Evolutionary conservation across 2,888 invertebrate genomes (phyloP), one percentile per base, ranked within the genome.

Genomic region (Autographa gamma): DNA sequence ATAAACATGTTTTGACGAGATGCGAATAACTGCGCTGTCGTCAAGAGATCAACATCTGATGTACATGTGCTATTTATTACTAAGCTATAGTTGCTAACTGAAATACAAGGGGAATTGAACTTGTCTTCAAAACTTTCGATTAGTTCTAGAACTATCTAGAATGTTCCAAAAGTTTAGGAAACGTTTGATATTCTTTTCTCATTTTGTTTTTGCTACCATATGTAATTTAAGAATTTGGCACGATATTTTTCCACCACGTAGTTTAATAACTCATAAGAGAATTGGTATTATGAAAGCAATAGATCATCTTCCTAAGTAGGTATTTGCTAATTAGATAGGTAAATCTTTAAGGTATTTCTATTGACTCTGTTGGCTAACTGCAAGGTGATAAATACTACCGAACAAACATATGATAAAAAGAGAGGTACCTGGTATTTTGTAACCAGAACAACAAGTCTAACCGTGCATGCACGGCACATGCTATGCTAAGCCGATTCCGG

Each of bases 1-100:
- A 80, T 76, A 83, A 81, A 83, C 83, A 81, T 81, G 83, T 81
- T 81, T 60, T 81, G 83, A 73, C 71, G 52, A 34, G 74, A 69
- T 63, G 65, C 63, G 67, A 77, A 80, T 79, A 82, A 68, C 61
- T 61, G 54, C 48, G 65, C 8, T 69, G 66, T 54, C 65, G 56
- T 64, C 41, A 8, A 52, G 38, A 52, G 19, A 63, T 70, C 69
- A 64, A 69, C 71, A 48, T 48, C 48, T 16, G 48, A 18, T 66
- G 63, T 56, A 48, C 52, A 31, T 56, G 63, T 66, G 66, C 60
- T 63, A 68, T 80, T 76, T 71, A 68, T 60, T 62, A 54, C 18
- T 13, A 65, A 65, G 59, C 54, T 11, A 5, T 32, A 19, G 56
- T 38, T 68, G 34, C 63, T 62, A 56, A 72, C 54, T 25, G 54